Conservation (phyloP, 2,797 vertebrate genomes). For the Myotis pilosus region DNA sequence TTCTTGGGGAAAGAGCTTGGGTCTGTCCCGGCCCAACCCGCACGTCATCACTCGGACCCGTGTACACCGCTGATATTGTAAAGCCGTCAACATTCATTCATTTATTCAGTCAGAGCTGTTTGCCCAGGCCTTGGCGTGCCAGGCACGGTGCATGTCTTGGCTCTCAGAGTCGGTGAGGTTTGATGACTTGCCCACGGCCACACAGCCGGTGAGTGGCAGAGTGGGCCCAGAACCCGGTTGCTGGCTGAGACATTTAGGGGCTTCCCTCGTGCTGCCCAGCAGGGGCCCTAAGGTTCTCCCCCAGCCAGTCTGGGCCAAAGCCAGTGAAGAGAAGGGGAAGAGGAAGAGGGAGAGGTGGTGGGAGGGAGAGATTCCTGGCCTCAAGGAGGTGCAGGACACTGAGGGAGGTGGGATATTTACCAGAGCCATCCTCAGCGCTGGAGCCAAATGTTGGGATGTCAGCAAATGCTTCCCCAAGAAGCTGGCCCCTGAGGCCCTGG, state of each 20-base stretch:
- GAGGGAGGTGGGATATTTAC: background rate
- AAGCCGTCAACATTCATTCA: background rate
- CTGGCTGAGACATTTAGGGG: background rate
- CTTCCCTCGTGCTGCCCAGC: background rate
- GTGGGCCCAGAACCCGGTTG: background rate
- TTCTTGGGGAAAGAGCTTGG: background rate
- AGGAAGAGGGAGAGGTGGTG: background rate
- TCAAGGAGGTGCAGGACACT: background rate
- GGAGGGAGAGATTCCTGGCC: background rate
- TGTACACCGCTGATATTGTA: background rate
- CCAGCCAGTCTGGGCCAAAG: background rate
- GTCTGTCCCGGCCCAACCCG: background rate
- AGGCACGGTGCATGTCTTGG: background rate
- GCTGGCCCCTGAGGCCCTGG: background rate
- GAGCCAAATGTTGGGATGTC: background rate
- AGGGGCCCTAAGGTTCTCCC: background rate
- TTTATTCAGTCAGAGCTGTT: background rate
- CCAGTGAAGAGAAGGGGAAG: background rate
- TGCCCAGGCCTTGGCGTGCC: background rate
- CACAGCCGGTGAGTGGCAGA: background rate
- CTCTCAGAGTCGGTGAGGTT: background rate
- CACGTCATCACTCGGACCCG: background rate
- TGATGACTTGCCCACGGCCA: background rate
- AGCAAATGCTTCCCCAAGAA: background rate
- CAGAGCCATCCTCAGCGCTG: background rate